Evolutionary conservation across 2,888 invertebrate species (phyloP), one percentile per base, ranked within the genome.

Genomic region (Teleiodes luculella): DNA sequence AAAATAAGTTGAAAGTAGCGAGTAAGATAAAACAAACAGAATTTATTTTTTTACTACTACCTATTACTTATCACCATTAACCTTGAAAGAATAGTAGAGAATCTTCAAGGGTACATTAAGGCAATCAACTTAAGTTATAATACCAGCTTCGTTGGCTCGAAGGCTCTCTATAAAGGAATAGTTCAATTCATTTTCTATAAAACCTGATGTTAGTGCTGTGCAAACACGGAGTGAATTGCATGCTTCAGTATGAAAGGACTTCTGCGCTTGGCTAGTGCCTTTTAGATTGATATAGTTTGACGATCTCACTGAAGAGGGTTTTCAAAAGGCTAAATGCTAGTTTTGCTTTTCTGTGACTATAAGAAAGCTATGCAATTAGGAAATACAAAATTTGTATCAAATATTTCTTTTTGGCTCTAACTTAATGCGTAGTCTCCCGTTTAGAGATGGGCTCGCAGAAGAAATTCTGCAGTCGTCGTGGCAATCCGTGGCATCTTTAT

Each of bases 131-230:
- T 4, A 24, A 24, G 3, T 35, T 35, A 35, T 35, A 24, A 48
- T 35, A 48, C 35, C 48, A 33, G 18, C 48, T 16, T 20, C 31
- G 51, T n/a, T 41, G 7, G 16, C 39, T 51, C n/a, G 31, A 51
- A 30, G 41, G 51, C 36, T 10, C 41, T 51, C 41, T 6, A 7
- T 51, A 31, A 41, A 39, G 28, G 16, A 30, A 16, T 51, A 39
- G 41, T 51, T 51, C 51, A 11, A 52, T 45, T 52, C 39, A 39
- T 14, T 50, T 37, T 37, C 50, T 20, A 33, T 45, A 33, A 43
- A 43, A 33, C 35, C 37, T 39, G 39, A 28, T n/a, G 37, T 37
- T 39, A 39, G 30, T 24, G 37, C 28, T 31, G 37, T 7, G 13
- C 36, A 35, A 49, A 36, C 16, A 20, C 18, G 24, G 35, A 49